phyloP scores from a whole-genome alignment of 2,888 invertebrate species.

The Hirtodrosophila histrioides region DNA sequence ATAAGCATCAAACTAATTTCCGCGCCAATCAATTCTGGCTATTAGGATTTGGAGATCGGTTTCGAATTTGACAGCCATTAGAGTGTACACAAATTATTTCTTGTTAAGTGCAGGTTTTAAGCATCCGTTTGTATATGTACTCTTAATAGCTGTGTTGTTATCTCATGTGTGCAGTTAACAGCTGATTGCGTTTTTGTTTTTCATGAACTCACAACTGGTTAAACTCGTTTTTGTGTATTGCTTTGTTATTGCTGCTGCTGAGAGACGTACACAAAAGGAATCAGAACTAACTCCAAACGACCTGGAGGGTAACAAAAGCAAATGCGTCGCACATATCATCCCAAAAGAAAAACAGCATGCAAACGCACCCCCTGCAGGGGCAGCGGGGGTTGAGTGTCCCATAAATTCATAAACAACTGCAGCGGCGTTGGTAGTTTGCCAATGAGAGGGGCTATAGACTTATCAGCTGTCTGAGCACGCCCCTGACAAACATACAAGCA shows the following conservation, averaged over 20 bases:
- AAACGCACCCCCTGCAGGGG: slow-evolving; percentile 36
- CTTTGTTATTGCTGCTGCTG: slow-evolving; percentile 24
- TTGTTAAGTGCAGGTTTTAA: too few species aligned
- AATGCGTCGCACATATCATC: slow-evolving; percentile 26
- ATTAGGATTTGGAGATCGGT: too few species aligned
- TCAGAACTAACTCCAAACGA: slow-evolving; percentile 1
- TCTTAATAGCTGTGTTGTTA: too few species aligned
- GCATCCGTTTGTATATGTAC: too few species aligned
- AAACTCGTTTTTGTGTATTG: slow-evolving; percentile 41
- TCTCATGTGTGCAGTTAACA: slow-evolving; percentile 19
- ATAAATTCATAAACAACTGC: slow-evolving; percentile 31
- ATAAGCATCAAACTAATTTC: neutral
- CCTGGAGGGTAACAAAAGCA: slow-evolving; percentile 7
- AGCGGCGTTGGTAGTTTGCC: slow-evolving; percentile 27
- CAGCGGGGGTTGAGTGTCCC: slow-evolving; percentile 9
- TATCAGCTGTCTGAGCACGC: slow-evolving; percentile 44
- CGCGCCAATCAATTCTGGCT: neutral
- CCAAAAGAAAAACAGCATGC: slow-evolving; percentile 7
- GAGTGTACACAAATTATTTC: too few species aligned
- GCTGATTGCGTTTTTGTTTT: slow-evolving; percentile 44
- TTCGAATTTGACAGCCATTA: too few species aligned
- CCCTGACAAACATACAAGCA: slow-evolving; percentile 11
- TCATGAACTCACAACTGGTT: slow-evolving; percentile 38
- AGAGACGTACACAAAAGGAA: slow-evolving; percentile 28
- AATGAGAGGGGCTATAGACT: slow-evolving; percentile 22